These are phyloP conservation scores for Glandiceps talaboti DNA, from an alignment of 53 echinoderm and acorn worm genomes.

Conservation along the genomic window DNA sequence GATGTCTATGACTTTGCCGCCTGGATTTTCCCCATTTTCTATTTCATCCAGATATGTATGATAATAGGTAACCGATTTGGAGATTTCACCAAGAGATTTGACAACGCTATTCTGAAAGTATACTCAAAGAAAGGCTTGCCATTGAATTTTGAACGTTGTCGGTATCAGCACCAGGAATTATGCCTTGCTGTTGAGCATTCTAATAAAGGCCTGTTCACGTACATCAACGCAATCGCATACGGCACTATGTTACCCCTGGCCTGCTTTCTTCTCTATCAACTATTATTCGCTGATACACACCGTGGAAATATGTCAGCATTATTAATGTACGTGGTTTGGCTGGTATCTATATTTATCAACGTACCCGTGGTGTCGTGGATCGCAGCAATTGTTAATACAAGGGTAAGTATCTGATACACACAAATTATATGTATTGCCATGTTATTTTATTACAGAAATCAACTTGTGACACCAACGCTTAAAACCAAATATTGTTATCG, in stretches of 20 bases:
- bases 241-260: constrained; percentile 75
- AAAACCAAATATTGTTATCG: no score
- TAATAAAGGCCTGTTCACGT: constrained; percentile 54
- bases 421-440: no score
- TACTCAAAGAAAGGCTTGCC: constrained; percentile 36
- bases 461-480: no score
- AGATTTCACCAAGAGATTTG: constrained; percentile 38
- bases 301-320: constrained; percentile 31
- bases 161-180: constrained; percentile 56
- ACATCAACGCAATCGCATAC: constrained; percentile 63
- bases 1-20: constrained; percentile 53
- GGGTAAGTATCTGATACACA: constrained; percentile 23
- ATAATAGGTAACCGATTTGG: constrained; percentile 34
- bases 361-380: constrained; percentile 75
- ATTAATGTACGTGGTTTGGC: constrained; percentile 64
- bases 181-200: constrained; percentile 41
- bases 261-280: constrained; percentile 63
- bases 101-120: constrained; percentile 16
- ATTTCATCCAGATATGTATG: constrained; percentile 47
- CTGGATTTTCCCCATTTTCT: constrained; percentile 70
- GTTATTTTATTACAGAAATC: no score
- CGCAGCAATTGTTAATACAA: constrained; percentile 60
- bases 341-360: constrained; percentile 64
- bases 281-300: constrained; percentile 24
- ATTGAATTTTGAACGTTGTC: constrained; percentile 52